phyloP scores from a whole-genome alignment of 2,888 invertebrate genomes.

The Nephrocerus scutellatus region DNA sequence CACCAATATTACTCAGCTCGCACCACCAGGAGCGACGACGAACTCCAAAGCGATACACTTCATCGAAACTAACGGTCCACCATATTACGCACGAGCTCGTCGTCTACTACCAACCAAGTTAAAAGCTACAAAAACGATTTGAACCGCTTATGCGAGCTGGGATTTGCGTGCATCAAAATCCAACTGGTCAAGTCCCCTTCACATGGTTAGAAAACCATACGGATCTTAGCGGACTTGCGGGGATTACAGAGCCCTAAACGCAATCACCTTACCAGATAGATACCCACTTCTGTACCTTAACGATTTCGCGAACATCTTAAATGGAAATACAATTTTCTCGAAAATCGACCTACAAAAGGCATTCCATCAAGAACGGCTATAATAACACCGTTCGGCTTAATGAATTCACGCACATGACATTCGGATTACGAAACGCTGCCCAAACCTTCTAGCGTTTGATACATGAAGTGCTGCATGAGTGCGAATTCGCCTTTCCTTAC shows the following conservation, averaged over 20 bases:
- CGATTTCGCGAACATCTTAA: constrained; percentile 8
- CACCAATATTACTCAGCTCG: too few relatives aligned
- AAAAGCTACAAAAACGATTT: constrained; percentile 6
- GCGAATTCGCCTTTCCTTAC: constrained; percentile 19
- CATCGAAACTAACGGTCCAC: too few relatives aligned
- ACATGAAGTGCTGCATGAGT: constrained; percentile 4
- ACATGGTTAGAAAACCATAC: not conserved
- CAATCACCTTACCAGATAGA: constrained; percentile 10
- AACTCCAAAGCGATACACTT: too few relatives aligned
- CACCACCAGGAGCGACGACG: too few relatives aligned
- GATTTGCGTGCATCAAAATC: constrained; percentile 11
- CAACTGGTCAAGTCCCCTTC: constrained; percentile 6
- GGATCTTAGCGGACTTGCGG: constrained; percentile 10
- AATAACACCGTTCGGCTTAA: constrained; percentile 13
- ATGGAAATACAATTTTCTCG: constrained; percentile 11
- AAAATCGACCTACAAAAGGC: constrained; percentile 13
- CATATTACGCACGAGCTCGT: not conserved
- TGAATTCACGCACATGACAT: constrained; percentile 15
- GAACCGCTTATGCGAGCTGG: constrained; percentile 4
- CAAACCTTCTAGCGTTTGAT: constrained; percentile 14
- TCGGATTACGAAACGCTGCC: constrained; percentile 6
- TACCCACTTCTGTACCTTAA: constrained; percentile 15
- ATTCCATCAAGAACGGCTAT: constrained; percentile 18
- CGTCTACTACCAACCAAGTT: constrained; percentile 1
- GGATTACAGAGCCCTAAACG: constrained; percentile 9